Evolutionary conservation across 2,113 vertebrate species (phyloP).

Genomic region (Aramus guarauna): DNA sequence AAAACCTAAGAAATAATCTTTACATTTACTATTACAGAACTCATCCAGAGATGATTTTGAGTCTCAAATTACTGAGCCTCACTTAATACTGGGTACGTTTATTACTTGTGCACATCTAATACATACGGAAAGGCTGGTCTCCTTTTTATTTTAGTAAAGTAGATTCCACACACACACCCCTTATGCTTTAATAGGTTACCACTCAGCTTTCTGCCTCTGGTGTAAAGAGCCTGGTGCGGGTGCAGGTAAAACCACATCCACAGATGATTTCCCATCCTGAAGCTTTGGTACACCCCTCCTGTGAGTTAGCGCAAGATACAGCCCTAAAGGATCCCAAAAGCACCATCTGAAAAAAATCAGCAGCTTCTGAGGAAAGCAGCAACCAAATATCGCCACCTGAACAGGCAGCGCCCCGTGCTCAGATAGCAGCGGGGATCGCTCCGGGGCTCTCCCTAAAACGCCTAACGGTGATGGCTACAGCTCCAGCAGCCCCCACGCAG

Average conservation of each 20-base stretch:
- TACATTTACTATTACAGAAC: not conserved
- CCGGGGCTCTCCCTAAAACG: not conserved
- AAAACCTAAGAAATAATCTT: not conserved
- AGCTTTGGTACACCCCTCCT: not conserved
- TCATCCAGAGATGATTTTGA: not conserved
- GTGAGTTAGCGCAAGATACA: not conserved
- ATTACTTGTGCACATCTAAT: not conserved
- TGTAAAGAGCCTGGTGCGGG: not conserved
- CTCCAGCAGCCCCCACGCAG: not conserved
- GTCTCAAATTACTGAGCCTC: not conserved
- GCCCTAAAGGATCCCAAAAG: not conserved
- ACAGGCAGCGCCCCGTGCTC: not conserved
- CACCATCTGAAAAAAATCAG: not conserved
- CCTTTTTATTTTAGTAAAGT: not conserved
- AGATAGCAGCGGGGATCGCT: not conserved
- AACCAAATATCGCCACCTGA: not conserved
- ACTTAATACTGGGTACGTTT: not conserved
- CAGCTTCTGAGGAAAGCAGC: not conserved
- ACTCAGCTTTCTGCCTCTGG: not conserved
- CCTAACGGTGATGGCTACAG: not conserved
- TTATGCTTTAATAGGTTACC: not conserved
- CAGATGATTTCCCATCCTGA: not conserved
- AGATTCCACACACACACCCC: too few relatives aligned
- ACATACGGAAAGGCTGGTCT: accelerated
- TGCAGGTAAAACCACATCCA: not conserved